These are phyloP conservation scores for Gallinago undulata DNA, from an alignment of 2,113 vertebrate genomes.

Conservation along the genomic window DNA sequence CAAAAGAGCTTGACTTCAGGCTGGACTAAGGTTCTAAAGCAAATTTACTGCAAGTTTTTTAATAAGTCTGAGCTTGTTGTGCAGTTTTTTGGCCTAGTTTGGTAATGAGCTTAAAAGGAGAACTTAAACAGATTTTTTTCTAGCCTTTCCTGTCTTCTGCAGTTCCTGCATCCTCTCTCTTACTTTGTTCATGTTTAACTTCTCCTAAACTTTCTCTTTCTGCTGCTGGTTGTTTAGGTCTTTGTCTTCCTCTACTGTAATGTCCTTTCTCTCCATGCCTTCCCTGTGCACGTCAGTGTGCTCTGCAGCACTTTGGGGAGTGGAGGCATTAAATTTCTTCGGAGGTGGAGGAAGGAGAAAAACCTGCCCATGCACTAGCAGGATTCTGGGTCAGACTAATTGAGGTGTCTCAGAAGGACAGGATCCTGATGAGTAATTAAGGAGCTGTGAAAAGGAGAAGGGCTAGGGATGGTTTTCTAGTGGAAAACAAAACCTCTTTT, in stretches of 20 bases:
- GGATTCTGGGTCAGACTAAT: neutral
- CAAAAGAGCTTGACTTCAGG: neutral
- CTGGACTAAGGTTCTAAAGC: neutral
- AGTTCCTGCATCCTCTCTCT: neutral
- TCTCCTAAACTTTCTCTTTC: neutral
- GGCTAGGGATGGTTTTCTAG: neutral
- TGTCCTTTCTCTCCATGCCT: fast-evolving
- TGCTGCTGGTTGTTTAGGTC: neutral
- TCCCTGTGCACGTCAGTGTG: neutral
- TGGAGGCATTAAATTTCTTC: neutral
- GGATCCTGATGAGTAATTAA: neutral
- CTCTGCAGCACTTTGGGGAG: neutral
- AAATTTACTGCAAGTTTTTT: neutral
- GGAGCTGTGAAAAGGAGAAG: neutral
- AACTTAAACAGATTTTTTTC: neutral
- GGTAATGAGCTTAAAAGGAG: neutral
- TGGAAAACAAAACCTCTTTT: neutral
- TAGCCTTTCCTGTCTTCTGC: neutral
- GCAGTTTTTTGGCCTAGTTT: neutral
- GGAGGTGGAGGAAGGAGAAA: neutral
- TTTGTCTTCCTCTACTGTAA: neutral
- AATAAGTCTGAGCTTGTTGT: neutral
- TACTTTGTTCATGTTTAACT: fast-evolving
- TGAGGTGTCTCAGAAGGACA: neutral
- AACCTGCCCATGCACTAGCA: neutral